A percentile compares a stretch with the other conserved stretches of the same genome.
Evolutionary conservation across 2,888 invertebrate genomes (phyloP).

Genomic region (Pristionchus maxplancki): DNA sequence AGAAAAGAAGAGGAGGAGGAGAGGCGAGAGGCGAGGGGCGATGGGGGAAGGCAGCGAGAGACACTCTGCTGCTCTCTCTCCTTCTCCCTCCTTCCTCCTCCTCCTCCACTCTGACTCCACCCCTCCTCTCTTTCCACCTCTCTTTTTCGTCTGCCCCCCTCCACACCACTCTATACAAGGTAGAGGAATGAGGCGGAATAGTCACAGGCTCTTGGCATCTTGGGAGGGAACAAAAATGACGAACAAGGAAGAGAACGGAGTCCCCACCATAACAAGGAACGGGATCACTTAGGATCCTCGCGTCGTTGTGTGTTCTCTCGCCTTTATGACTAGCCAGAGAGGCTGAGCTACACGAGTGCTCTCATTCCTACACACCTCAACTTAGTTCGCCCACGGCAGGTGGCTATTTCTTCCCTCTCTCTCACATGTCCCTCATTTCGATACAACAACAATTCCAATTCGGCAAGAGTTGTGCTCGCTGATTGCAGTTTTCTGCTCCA

Average conservation of each 20-base stretch:
- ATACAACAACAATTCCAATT: constrained; percentile 28
- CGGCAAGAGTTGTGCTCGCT: background rate
- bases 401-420: background rate
- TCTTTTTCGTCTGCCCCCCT: constrained; percentile 51
- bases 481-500: constrained; percentile 3
- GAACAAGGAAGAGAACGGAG: background rate
- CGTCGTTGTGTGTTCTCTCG: background rate
- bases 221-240: background rate
- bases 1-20: constrained; percentile 21
- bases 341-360: background rate
- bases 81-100: constrained; percentile 38
- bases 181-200: background rate
- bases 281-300: background rate
- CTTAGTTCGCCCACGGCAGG: background rate
- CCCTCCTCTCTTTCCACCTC: constrained; percentile 38
- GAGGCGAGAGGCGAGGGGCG: constrained; percentile 35
- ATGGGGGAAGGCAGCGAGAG: constrained; percentile 25
- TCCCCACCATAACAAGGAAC: background rate
- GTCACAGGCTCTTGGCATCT: constrained; percentile 13
- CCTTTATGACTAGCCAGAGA: background rate
- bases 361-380: background rate
- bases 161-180: constrained; percentile 22
- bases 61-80: constrained; percentile 39
- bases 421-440: background rate
- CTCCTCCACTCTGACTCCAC: constrained; percentile 46